Evolutionary conservation across 2,797 vertebrate genomes (phyloP), one percentile per base, ranked within the genome.

Genomic region (Gymnothorax javanicus): DNA sequence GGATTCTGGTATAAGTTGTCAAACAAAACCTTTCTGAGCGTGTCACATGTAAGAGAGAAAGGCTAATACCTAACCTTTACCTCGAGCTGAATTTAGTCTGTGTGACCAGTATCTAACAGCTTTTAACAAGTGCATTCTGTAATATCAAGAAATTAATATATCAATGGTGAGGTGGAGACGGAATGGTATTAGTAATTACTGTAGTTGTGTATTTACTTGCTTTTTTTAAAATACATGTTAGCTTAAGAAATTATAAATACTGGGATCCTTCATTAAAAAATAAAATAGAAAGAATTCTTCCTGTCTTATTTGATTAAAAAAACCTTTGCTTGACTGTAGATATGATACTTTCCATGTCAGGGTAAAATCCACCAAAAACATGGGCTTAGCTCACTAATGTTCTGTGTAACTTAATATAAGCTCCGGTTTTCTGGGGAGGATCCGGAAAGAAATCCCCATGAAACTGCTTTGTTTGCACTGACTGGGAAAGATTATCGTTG

Each of bases 391-490:
- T 23, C 52, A 56, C 52, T 8, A n/a, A 56, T 81, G 8, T n/a
- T n/a, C 77, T 54, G 77, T 11, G 52, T 81, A 81, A 81, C 7
- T 56, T 81, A 81, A 81, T 81, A 81, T 81, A 81, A 56, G 77
- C 52, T 50, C 11, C 20, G 52, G 17, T 81, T 56, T 56, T 56
- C 77, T 56, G 77, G 77, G 77, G 54, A 5, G 20, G 75, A 50
- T 17, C 75, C 75, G 43, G 75, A 17, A 17, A 7, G 77, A n/a
- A 81, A 81, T 3, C 3, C 77, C 77, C 77, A 81, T 81, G n/a
- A 56, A 56, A n/a, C 77, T 56, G 77, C n/a, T 81, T 81, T 81
- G 50, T 81, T 81, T 4, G 52, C 54, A 20, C 50, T 54, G 54
- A n/a, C 77, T 56, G 77, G 77, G 1, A 56, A 12, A 20, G 77